Base-by-base conservation (phyloP, 35 echinoderm and acorn worm genomes). In the Apostichopus californicus region DNA sequence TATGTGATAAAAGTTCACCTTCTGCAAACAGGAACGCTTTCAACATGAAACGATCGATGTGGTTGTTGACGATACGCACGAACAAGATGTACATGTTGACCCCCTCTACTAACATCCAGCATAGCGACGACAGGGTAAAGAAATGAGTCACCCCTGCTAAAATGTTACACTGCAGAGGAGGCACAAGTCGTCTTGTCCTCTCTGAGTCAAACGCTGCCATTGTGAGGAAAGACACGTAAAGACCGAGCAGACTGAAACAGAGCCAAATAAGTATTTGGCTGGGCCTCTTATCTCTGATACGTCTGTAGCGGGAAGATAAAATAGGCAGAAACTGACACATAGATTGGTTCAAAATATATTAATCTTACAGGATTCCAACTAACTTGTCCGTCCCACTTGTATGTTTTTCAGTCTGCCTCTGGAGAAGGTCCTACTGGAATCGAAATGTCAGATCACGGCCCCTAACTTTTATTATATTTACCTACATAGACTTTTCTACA, bases 51-150 rank as follows among this genome's bases (percentile, higher is more conserved):
- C 87, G 77, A 1, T 90, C 57, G 17, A 96, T 78, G 25, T 96
- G 84, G 7, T 73, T 80, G 70, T 96, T 92, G 18, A 96, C 88
- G 8, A 96, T 90, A 71, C 56, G 22, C 8, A 96, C 89, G 55
- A 96, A 96, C 34, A 96, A 78, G 34, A 88, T 85, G 61, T 96
- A 96, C 92, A 94, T 94, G 80, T 96, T 96, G 73, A 94, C 54
- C 1, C 92, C 95, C 70, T 96, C 92, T 61, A 96, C 92, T 56
- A 73, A 87, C 92, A 96, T 96, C 95, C 95, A 96, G 21, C 55
- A 91, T 2, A 96, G 93, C 9, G 92, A 94, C 4, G 95, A 81
- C 58, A 96, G 80, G 4, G 95, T 96, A 85, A 96, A 94, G 90
- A 92, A 96, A 71, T 96, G 95, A n/a, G 93, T 81, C 18, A 86